These are phyloP conservation scores for Ceratina japonica DNA, from an alignment of 1,140 invertebrate species.

Conservation along the genomic window DNA sequence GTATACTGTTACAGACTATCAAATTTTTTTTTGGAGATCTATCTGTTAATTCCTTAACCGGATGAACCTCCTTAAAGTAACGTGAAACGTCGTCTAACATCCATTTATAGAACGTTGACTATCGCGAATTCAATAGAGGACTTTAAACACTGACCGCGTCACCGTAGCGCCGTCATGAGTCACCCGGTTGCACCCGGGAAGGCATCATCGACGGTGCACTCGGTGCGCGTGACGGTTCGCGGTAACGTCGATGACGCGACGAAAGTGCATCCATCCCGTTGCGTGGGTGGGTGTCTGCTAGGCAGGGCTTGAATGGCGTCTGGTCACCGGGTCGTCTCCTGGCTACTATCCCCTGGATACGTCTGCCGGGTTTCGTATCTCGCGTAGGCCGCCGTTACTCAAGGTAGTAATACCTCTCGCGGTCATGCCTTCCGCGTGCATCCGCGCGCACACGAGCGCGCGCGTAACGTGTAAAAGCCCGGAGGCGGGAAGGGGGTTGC, in stretches of 20 bases:
- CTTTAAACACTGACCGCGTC: background rate
- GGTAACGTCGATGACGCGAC: constrained; percentile 37
- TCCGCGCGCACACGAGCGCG: constrained; percentile 9
- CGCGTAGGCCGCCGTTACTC: constrained; percentile 43
- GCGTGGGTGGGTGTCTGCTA: constrained; percentile 35
- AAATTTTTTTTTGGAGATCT: no score
- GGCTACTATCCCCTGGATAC: constrained; percentile 34
- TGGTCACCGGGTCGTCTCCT: constrained; percentile 56
- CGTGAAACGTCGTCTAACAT: no score
- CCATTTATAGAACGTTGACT: no score
- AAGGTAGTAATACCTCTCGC: constrained; percentile 44
- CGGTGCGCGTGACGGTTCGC: constrained; percentile 11
- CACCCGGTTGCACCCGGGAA: background rate
- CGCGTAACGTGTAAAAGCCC: background rate
- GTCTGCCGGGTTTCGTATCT: constrained; percentile 43
- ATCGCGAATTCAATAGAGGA: no score
- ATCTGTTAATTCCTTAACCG: no score
- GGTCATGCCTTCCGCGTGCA: constrained; percentile 25
- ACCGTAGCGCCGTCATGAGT: background rate
- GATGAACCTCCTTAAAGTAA: no score
- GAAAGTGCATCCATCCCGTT: constrained; percentile 46
- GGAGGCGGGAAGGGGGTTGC: background rate
- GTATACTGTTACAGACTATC: no score
- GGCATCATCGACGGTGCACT: background rate
- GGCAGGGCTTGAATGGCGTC: constrained; percentile 52